Evolutionary conservation across 1,140 invertebrate genomes (phyloP).

Genomic region (Euura lappo): DNA sequence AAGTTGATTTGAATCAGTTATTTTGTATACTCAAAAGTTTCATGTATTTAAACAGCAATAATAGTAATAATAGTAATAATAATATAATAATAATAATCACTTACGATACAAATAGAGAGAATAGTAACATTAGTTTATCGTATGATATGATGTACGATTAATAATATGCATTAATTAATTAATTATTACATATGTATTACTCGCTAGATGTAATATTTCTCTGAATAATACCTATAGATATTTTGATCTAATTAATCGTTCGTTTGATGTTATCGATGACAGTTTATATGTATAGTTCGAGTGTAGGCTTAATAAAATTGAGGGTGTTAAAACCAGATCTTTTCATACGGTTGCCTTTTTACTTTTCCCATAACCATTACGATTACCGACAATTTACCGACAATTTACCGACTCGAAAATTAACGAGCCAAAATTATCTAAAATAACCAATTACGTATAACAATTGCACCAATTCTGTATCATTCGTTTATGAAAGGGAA

Average conservation of each 20-base stretch:
- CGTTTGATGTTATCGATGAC: not conserved
- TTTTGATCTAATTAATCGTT: not conserved
- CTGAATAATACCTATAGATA: not conserved
- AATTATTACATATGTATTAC: not conserved
- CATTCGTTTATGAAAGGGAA: no score
- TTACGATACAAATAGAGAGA: constrained; percentile 36
- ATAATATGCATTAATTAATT: constrained; percentile 14
- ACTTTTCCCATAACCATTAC: no score
- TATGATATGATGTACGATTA: constrained; percentile 23
- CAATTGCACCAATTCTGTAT: no score
- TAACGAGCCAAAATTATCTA: no score
- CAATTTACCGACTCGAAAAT: no score
- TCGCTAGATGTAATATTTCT: not conserved
- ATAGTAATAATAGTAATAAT: not conserved
- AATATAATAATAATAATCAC: constrained; percentile 30
- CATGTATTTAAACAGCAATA: constrained; percentile 5
- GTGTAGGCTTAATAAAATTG: no score
- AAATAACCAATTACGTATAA: no score
- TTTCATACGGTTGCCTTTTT: no score
- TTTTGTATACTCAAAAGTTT: not conserved
- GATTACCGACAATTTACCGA: no score
- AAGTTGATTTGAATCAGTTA: not conserved
- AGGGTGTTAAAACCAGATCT: no score
- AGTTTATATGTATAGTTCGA: not conserved
- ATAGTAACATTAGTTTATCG: constrained; percentile 39